These are phyloP conservation scores for Gymnarchus niloticus DNA, from an alignment of 2,113 vertebrate species.

Conservation along the genomic window DNA sequence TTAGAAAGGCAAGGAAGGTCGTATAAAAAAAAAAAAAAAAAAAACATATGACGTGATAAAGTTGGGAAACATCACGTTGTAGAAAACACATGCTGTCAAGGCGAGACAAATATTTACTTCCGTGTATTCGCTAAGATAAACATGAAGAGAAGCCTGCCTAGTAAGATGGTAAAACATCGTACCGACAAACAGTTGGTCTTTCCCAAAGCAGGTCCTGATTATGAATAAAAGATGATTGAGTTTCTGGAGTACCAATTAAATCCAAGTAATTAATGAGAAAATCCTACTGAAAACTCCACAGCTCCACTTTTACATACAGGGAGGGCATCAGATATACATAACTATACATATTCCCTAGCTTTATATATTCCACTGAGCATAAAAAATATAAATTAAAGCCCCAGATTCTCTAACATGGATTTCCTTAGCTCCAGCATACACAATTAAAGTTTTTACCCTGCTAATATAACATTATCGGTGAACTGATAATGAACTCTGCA, in stretches of 20 bases:
- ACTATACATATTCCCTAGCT: neutral
- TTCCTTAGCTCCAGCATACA: neutral
- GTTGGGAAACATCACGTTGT: neutral
- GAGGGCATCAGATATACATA: neutral
- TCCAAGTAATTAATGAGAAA: neutral
- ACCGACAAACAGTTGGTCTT: neutral
- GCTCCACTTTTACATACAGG: neutral
- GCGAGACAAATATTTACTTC: neutral
- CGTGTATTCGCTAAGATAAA: neutral
- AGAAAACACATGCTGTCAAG: neutral
- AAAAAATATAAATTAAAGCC: neutral
- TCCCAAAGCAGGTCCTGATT: neutral
- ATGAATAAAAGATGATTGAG: neutral
- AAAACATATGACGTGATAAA: too few relatives aligned
- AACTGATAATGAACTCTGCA: neutral
- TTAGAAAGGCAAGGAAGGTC: neutral
- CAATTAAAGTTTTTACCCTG: neutral
- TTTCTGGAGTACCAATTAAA: neutral
- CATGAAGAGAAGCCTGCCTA: neutral
- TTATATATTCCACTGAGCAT: neutral
- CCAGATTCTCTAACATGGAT: neutral
- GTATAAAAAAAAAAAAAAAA: neutral
- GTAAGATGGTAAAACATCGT: neutral
- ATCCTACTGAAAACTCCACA: neutral
- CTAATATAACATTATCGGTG: neutral